These are phyloP conservation scores for Macropis europaea DNA, from an alignment of 2,888 invertebrate genomes.

Conservation along the genomic window DNA sequence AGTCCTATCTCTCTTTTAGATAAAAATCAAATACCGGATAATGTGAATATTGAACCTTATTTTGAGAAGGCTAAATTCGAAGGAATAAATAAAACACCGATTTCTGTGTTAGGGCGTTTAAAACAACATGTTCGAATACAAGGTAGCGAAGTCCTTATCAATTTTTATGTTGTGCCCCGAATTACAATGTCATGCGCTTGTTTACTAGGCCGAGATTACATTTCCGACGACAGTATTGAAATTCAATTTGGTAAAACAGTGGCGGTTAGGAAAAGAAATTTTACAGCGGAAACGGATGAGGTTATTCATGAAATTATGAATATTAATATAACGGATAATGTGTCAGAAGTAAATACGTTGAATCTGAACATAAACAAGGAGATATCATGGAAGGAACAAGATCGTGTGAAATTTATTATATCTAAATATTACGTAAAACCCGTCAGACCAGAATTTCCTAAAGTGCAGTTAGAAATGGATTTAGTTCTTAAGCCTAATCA, in stretches of 20 bases:
- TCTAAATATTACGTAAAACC: background rate
- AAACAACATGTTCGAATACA: background rate
- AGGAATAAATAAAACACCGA: slow-evolving; percentile 6
- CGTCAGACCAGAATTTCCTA: background rate
- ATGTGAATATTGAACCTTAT: background rate
- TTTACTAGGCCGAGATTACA: slow-evolving; percentile 8
- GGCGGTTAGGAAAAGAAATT: too few species aligned
- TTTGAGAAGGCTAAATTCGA: background rate
- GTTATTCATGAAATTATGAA: background rate
- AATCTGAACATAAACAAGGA: background rate
- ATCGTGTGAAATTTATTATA: background rate
- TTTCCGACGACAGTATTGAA: background rate
- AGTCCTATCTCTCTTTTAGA: slow-evolving; percentile 3
- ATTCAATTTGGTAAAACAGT: background rate
- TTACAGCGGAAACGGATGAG: background rate
- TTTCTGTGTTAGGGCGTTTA: slow-evolving; percentile 2
- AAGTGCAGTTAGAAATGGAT: background rate
- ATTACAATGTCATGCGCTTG: background rate
- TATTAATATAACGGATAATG: background rate
- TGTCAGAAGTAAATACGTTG: too few species aligned
- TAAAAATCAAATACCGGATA: background rate
- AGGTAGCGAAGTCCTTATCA: background rate
- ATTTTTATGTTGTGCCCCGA: slow-evolving; percentile 8
- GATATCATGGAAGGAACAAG: background rate
- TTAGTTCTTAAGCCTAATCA: background rate